Evolutionary conservation across 2,797 vertebrate genomes (phyloP), one percentile per base, ranked within the genome.

Genomic region (Paramormyrops hopkinsi): DNA sequence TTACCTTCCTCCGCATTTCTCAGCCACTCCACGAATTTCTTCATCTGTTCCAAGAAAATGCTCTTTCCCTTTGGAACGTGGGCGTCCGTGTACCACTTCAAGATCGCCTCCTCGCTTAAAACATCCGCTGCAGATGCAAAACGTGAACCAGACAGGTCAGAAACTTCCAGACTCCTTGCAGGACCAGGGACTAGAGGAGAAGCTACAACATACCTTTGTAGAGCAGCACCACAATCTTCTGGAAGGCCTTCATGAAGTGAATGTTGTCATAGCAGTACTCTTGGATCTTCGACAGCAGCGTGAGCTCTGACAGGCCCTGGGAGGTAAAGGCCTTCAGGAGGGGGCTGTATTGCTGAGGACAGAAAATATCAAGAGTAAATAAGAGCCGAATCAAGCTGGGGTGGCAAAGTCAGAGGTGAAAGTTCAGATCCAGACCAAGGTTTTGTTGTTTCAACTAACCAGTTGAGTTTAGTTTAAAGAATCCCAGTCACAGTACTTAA

Each of bases 241-340:
- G 98, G 93, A 99, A 99, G 96, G 98, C 97, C 94, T 98, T 99
- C 98, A 99, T 99, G 96, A 99, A 99, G 95, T 99, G 97, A 95
- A 99, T 99, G 96, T 99, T 99, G 93, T 99, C 98, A 29, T 99
- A 99, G 96, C 98, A 99, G 94, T 99, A 99, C 96, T 99, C 98
- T 94, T 99, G 98, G 94, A 99, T 97, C 97, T 99, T 99, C 93
- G 97, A 94, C 93, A 99, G 96, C 94, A 99, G 97, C 90, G 97
- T 98, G 95, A 98, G 95, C 94, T 99, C 98, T 37, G 98, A 99
- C 93, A 96, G 97, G 95, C 97, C 97, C 96, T 99, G 97, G 93
- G 97, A 97, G 90, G 98, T 98, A 94, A 98, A 99, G 95, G 97
- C 96, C 95, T 98, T 98, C 95, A 99, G 97, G 92, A 99, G 97